These are phyloP conservation scores for Balearica regulorum DNA, from an alignment of 2,797 vertebrate genomes.

Conservation along the genomic window DNA sequence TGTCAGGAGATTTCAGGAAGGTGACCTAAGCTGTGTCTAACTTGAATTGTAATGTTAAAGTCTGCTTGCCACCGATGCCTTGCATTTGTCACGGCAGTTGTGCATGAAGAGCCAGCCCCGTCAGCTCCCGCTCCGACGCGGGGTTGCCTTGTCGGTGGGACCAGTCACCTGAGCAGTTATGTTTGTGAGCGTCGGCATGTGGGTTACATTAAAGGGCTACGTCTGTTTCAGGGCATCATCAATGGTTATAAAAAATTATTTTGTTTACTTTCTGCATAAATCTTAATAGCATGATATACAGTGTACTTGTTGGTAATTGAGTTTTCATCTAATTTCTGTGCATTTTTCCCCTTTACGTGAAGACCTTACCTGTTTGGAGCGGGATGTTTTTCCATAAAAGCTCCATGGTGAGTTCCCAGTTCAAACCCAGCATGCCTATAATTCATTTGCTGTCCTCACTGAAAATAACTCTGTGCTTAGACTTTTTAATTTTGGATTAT, in stretches of 20 bases:
- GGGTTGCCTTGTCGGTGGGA: background rate
- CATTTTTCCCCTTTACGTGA: slow-evolving; percentile 82
- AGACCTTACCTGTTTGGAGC: slow-evolving; percentile 99
- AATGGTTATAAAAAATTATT: background rate
- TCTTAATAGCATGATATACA: slow-evolving; percentile 55
- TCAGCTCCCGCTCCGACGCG: background rate
- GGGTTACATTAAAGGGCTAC: background rate
- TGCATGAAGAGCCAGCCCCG: background rate
- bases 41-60: background rate
- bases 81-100: background rate
- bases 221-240: slow-evolving; percentile 8
- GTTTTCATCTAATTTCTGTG: slow-evolving; percentile 91
- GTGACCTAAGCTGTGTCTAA: background rate
- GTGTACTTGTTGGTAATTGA: slow-evolving; percentile 81
- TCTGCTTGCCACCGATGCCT: background rate
- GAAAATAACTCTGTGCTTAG: slow-evolving; percentile 49
- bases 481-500: background rate
- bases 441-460: slow-evolving; percentile 73
- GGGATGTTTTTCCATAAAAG: slow-evolving; percentile 99
- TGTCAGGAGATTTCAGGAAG: slow-evolving; percentile 6
- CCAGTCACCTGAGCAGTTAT: background rate
- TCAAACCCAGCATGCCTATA: slow-evolving; percentile 88
- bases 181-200: background rate
- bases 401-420: slow-evolving; percentile 97
- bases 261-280: slow-evolving; percentile 26